A percentile compares a stretch with the other conserved stretches of the same genome.
Evolutionary conservation across 2,797 vertebrate genomes (phyloP).

Genomic region (Acridotheres tristis): DNA sequence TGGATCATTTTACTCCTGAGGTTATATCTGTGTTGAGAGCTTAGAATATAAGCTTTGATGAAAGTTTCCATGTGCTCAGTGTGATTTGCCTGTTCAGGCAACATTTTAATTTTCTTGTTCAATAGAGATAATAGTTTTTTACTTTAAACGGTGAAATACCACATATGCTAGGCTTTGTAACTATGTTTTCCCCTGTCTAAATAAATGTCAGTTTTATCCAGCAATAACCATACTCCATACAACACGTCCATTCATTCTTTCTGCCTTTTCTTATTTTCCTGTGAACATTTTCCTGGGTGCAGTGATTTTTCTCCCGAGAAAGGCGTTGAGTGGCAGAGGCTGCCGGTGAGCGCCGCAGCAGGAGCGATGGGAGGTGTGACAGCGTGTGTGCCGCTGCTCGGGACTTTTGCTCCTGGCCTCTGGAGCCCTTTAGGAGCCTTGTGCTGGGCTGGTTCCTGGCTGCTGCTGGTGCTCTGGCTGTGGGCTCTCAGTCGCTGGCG

Average conservation of each 20-base stretch:
- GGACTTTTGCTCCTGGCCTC: not conserved
- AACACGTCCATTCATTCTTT: not conserved
- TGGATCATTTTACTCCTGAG: not conserved
- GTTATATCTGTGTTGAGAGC: not conserved
- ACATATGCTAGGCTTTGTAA: not conserved
- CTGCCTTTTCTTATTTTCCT: not conserved
- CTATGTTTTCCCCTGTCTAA: not conserved
- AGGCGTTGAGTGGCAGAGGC: too few species aligned
- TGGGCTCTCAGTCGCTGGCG: fast-evolving
- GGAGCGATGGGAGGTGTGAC: not conserved
- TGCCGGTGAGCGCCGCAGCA: fast-evolving
- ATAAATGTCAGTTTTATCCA: not conserved
- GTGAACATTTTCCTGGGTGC: not conserved
- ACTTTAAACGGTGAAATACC: not conserved
- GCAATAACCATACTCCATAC: not conserved
- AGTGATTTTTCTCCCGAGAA: not conserved
- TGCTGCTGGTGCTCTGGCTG: not conserved
- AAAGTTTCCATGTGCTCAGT: not conserved
- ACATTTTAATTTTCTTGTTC: not conserved
- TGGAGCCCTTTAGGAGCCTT: not conserved
- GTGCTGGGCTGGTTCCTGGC: not conserved
- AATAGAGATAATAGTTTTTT: not conserved
- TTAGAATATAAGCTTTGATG: not conserved
- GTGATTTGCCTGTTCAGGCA: not conserved
- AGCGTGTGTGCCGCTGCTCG: fast-evolving